Evolutionary conservation across 2,888 invertebrate species (phyloP).

Genomic region (Cheilosia scutellata): DNA sequence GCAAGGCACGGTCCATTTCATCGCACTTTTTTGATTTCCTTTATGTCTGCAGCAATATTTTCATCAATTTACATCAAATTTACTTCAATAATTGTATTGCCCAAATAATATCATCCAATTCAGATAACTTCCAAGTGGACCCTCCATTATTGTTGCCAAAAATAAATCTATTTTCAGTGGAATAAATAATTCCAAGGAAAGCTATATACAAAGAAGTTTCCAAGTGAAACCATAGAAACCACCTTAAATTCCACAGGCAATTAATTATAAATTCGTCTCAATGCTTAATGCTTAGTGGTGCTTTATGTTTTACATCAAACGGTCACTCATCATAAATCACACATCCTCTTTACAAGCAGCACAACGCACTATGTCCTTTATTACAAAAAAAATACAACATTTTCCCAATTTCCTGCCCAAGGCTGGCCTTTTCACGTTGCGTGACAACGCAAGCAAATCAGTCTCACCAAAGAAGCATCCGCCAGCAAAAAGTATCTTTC

Average conservation of each 20-base stretch:
- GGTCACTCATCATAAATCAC: slow-evolving; percentile 70
- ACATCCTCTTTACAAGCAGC: slow-evolving; percentile 43
- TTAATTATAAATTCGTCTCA: slow-evolving; percentile 37
- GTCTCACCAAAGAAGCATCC: slow-evolving; percentile 18
- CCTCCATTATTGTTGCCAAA: no score
- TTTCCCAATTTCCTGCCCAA: neutral
- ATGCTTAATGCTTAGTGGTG: slow-evolving; percentile 2
- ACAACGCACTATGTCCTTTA: slow-evolving; percentile 14
- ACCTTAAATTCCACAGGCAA: slow-evolving; percentile 8
- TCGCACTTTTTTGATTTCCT: no score
- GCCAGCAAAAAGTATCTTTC: slow-evolving; percentile 6
- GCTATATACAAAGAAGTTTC: neutral
- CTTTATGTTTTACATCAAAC: slow-evolving; percentile 44
- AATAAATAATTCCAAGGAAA: no score
- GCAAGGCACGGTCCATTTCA: no score
- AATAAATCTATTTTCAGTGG: no score
- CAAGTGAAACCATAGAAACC: no score
- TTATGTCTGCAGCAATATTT: no score
- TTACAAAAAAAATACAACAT: slow-evolving; percentile 31
- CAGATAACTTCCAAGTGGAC: no score
- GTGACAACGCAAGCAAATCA: slow-evolving; percentile 69
- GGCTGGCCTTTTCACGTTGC: slow-evolving; percentile 35
- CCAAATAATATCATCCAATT: no score
- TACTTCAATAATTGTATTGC: no score
- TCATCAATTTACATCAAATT: no score